These are phyloP conservation scores for Actinernus sp. DNA, from an alignment of 92 coral and sea anemone genomes.

Conservation along the genomic window DNA sequence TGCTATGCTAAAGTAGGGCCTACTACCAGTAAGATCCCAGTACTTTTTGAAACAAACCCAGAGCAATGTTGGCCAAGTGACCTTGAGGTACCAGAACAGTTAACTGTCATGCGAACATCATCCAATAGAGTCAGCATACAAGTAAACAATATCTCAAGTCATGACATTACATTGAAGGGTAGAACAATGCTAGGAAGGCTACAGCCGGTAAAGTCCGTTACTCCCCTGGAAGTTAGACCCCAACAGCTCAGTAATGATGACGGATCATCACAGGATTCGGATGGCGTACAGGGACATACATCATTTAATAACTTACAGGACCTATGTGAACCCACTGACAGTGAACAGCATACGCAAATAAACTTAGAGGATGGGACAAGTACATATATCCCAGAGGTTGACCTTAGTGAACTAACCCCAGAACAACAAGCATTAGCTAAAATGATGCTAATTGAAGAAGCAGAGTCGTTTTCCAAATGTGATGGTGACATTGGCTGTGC, in stretches of 20 bases:
- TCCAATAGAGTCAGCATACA: conserved; percentile 6
- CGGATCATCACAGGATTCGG: too few relatives aligned
- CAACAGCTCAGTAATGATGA: too few relatives aligned
- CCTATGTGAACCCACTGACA: too few relatives aligned
- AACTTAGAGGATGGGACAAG: too few relatives aligned
- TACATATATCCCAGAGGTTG: background rate
- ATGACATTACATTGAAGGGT: conserved; percentile 4
- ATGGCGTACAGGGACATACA: too few relatives aligned
- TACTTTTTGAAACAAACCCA: conserved; percentile 30
- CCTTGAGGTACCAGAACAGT: conserved; percentile 20
- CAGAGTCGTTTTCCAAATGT: conserved; percentile 15
- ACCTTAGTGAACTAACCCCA: background rate
- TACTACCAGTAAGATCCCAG: conserved; percentile 6
- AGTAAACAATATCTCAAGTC: background rate
- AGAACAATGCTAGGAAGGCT: conserved; percentile 38
- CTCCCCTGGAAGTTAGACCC: conserved; percentile 51
- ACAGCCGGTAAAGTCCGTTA: conserved; percentile 39
- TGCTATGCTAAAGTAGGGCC: conserved; percentile 32
- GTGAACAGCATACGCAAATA: too few relatives aligned
- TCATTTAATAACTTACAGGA: too few relatives aligned
- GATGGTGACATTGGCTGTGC: conserved; percentile 45
- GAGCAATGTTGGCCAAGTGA: conserved; percentile 16
- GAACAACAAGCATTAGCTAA: background rate
- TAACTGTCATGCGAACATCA: conserved; percentile 7
- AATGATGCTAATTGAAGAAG: background rate